Evolutionary conservation across 2,888 invertebrate genomes (phyloP), one percentile per base, ranked within the genome.

Genomic region (Mesoligia furuncula): DNA sequence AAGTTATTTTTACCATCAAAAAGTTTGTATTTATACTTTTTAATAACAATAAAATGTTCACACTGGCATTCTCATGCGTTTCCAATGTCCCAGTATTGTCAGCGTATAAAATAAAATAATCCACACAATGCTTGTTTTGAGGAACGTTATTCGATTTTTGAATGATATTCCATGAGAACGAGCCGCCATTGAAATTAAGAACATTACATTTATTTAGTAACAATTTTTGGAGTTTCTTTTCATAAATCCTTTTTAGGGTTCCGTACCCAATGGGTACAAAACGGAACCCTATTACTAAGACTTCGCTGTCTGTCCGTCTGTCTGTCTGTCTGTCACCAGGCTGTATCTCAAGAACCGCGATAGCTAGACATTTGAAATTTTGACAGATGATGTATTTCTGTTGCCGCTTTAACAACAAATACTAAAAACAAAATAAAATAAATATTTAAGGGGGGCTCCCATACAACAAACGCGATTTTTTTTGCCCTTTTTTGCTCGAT

Each of bases 11-110:
- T 66, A 68, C 65, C 59, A 71, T 61, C 70, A 74, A 77, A 86
- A 83, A 80, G 67, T 81, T 77, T 86, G 42, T 42, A 42, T 9
- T 70, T 85, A 83, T 83, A 83, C 75, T 76, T 78, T 77, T 75
- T 75, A 80, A 81, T 80, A 83, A 83, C 87, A 85, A 89, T 88
- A 73, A 85, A 80, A 82, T 85, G 82, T 88, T 87, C 85, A 73
- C 87, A 84, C 73, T 79, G 83, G 36, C 48, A 78, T 84, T 90
- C 89, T 70, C 87, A 88, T 83, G 83, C 82, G 85, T 88, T 85
- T 86, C 84, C 80, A 81, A 80, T 84, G 85, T 90, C 89, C 48
- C 90, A 88, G 88, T 85, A 90, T 90, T 90, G 90, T 90, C 83
- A 83, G 70, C 73, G 73, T n/a, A 73, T 86, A 86, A 87, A 88